phyloP scores from a whole-genome alignment of 2,888 invertebrate species.

The Zelleria hepariella region DNA sequence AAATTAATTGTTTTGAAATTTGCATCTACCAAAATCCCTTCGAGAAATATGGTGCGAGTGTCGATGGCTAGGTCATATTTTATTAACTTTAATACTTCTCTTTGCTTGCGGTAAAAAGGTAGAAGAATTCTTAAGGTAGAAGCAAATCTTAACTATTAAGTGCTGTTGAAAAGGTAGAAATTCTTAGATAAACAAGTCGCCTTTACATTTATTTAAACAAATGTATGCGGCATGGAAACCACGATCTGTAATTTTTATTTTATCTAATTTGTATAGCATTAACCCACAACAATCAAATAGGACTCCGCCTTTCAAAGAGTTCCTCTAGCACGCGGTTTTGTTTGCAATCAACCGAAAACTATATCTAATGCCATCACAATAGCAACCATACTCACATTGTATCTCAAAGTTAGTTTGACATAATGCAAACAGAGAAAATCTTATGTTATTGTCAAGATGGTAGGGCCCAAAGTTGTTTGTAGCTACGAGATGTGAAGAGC shows the following conservation, averaged over 20 bases:
- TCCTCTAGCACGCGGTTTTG: neutral
- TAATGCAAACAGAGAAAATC: no score
- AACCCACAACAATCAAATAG: neutral
- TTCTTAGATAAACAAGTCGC: no score
- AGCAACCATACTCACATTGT: neutral
- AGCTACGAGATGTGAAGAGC: constrained; percentile 21
- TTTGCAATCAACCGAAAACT: neutral
- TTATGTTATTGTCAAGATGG: neutral
- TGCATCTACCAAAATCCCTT: no score
- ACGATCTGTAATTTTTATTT: neutral
- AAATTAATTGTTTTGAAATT: no score
- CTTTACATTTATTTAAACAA: no score
- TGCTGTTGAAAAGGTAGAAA: no score
- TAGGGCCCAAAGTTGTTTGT: constrained; percentile 30
- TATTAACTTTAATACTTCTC: no score
- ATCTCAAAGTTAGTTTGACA: neutral
- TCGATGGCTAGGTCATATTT: no score
- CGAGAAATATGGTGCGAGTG: no score
- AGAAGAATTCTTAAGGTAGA: no score
- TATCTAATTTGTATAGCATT: neutral
- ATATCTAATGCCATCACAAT: neutral
- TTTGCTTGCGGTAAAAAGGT: no score
- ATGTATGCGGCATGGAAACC: neutral
- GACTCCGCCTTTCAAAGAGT: neutral
- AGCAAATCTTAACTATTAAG: no score